Evolutionary conservation across 1,140 invertebrate genomes (phyloP).

Genomic region (Drosophila punjabiensis): DNA sequence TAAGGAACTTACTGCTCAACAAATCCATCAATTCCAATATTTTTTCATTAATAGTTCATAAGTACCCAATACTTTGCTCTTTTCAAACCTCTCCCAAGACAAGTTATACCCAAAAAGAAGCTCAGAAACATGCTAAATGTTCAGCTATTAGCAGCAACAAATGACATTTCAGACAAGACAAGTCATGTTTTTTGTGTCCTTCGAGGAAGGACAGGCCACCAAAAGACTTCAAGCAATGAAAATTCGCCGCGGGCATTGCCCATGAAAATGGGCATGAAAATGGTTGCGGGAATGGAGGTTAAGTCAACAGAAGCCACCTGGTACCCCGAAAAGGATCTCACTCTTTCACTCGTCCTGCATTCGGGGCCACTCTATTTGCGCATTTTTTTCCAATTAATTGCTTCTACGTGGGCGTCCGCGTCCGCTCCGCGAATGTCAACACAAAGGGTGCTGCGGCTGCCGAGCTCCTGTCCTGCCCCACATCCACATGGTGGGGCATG

Average conservation of each 20-base stretch:
- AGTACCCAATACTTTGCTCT: background rate
- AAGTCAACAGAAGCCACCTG: slow-evolving; percentile 72
- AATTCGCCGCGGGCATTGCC: slow-evolving; percentile 6
- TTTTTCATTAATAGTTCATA: background rate
- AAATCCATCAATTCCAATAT: background rate
- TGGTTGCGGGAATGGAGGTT: slow-evolving; percentile 60
- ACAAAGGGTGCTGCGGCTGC: slow-evolving; percentile 62
- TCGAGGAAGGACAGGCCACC: background rate
- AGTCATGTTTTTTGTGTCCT: slow-evolving; percentile 3
- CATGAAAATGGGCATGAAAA: background rate
- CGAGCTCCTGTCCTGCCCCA: slow-evolving; percentile 39
- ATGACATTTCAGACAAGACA: slow-evolving; percentile 29
- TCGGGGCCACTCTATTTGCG: slow-evolving; percentile 67
- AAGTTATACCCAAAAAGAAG: background rate
- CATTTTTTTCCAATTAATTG: slow-evolving; percentile 82
- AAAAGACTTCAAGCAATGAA: slow-evolving; percentile 34
- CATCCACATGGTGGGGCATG: slow-evolving; percentile 1
- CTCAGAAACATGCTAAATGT: slow-evolving; percentile 18
- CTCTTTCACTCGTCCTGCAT: slow-evolving; percentile 4
- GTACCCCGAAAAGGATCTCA: background rate
- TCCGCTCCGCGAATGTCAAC: slow-evolving; percentile 67
- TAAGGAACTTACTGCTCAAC: background rate
- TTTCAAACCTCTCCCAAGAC: background rate
- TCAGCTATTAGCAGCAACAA: slow-evolving; percentile 46
- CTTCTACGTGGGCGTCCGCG: slow-evolving; percentile 66